These are phyloP conservation scores for Paramormyrops kingsleyae DNA, from an alignment of 2,113 vertebrate genomes.

Conservation along the genomic window DNA sequence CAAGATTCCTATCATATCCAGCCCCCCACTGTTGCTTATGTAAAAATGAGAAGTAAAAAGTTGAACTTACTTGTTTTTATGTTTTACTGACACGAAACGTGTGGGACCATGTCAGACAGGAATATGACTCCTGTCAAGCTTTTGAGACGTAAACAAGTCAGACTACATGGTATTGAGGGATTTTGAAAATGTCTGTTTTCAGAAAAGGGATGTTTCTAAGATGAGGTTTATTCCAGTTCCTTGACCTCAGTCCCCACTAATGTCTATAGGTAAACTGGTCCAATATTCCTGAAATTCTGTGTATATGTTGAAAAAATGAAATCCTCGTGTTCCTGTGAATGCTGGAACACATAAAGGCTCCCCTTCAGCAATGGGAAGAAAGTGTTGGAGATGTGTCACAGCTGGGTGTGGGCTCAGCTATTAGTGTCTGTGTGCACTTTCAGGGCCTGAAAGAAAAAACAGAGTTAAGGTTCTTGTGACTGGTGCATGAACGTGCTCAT, in stretches of 20 bases:
- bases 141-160: neutral
- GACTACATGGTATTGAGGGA: neutral
- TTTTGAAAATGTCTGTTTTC: neutral
- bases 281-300: neutral
- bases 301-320: neutral
- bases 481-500: neutral
- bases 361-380: neutral
- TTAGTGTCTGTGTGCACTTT: neutral
- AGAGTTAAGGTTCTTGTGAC: neutral
- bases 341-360: neutral
- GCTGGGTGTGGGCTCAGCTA: neutral
- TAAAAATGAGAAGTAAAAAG: neutral
- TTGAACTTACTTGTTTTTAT: neutral
- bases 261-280: neutral
- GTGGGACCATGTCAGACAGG: neutral
- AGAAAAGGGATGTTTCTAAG: neutral
- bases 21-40: neutral
- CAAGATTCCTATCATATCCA: neutral
- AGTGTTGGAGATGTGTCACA: neutral
- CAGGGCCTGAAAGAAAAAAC: neutral
- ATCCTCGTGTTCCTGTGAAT: neutral
- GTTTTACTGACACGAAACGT: neutral
- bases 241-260: neutral
- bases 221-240: neutral
- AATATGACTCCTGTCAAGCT: neutral